These are phyloP conservation scores for Drosophila seguyi DNA, from an alignment of 1,140 invertebrate genomes.

Conservation along the genomic window DNA sequence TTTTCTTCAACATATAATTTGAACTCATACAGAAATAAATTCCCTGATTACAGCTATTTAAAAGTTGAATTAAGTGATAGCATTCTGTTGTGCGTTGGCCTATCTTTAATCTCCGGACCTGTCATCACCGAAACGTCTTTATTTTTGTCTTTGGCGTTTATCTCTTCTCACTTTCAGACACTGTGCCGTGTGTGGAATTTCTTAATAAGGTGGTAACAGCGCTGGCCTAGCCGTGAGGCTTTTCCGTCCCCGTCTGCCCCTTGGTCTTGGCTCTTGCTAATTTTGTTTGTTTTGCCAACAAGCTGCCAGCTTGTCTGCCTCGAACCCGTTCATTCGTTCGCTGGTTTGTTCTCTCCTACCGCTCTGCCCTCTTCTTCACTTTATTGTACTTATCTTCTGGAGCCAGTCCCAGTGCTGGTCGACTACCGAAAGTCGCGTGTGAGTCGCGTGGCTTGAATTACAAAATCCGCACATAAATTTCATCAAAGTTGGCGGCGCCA, in stretches of 20 bases:
- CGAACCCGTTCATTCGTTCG: constrained; percentile 21
- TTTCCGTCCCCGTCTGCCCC: constrained; percentile 14
- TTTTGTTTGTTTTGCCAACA: constrained; percentile 79
- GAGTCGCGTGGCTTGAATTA: constrained; percentile 75
- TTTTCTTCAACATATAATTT: neutral
- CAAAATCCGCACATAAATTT: constrained; percentile 64
- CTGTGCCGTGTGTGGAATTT: constrained; percentile 47
- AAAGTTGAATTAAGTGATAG: neutral
- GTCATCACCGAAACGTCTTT: constrained; percentile 31
- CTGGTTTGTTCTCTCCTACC: constrained; percentile 10
- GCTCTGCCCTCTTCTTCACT: constrained; percentile 9
- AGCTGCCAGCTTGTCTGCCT: constrained; percentile 48
- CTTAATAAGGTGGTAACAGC: constrained; percentile 50
- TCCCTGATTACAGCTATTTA: neutral
- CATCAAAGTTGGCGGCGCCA: constrained; percentile 36
- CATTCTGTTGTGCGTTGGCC: neutral
- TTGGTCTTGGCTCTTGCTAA: constrained; percentile 34
- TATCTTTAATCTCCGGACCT: constrained; percentile 7
- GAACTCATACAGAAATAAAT: neutral
- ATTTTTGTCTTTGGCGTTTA: constrained; percentile 13
- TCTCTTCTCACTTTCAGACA: constrained; percentile 17
- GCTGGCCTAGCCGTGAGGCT: constrained; percentile 23
- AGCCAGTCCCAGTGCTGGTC: constrained; percentile 18
- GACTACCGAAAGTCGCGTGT: constrained; percentile 64
- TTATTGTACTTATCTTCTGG: constrained; percentile 32